phyloP scores from a whole-genome alignment of 2,113 vertebrate species.

The Pelvicachromis taeniatus region DNA sequence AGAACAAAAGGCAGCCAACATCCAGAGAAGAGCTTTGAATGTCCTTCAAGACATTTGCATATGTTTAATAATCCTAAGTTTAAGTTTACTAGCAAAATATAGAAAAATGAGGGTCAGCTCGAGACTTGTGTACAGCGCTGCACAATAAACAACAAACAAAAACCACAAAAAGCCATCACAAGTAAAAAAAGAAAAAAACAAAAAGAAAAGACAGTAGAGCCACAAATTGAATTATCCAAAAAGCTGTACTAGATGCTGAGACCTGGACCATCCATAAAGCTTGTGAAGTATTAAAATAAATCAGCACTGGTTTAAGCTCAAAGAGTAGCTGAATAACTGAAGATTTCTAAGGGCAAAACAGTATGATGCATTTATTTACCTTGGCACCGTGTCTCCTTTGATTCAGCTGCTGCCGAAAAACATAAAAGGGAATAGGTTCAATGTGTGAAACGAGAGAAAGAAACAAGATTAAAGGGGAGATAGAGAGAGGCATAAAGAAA shows the following conservation, averaged over 20 bases:
- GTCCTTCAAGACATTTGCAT: not conserved
- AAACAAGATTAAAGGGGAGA: constrained; percentile 21
- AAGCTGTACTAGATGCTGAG: not conserved
- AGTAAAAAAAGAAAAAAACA: not conserved
- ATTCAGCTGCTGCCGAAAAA: constrained; percentile 35
- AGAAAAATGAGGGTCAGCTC: not conserved
- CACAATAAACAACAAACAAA: not conserved
- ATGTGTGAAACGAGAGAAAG: constrained; percentile 8
- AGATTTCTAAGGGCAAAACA: not conserved
- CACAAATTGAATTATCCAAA: not conserved
- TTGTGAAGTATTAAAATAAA: not conserved
- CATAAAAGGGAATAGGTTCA: constrained; percentile 41
- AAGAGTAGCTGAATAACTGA: not conserved
- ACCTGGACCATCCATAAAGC: not conserved
- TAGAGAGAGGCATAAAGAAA: not conserved
- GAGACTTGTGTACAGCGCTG: not conserved
- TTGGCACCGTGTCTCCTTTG: constrained; percentile 16
- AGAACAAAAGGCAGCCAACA: not conserved
- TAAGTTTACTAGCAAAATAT: not conserved
- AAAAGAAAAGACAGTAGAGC: not conserved
- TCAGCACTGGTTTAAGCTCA: not conserved
- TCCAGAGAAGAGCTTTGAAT: not conserved
- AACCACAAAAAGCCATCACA: not conserved
- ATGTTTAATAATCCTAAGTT: not conserved
- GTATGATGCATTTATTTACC: constrained; percentile 43